Evolutionary conservation across 2,113 vertebrate genomes (phyloP).

Genomic region (Meles meles): DNA sequence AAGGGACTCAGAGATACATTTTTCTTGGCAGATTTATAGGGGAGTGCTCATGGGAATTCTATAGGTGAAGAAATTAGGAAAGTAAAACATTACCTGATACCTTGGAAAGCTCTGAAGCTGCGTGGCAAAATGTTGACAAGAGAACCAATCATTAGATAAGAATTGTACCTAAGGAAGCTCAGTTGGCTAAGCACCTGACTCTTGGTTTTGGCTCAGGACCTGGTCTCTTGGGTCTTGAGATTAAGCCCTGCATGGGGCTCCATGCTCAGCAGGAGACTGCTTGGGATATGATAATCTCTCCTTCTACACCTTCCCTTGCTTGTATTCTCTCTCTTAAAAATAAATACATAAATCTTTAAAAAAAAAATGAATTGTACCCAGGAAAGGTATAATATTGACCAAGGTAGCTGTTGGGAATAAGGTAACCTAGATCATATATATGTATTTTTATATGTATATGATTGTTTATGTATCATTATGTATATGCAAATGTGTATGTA

Average conservation of each 20-base stretch:
- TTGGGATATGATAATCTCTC: background rate
- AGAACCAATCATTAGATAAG: background rate
- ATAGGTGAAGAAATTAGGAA: background rate
- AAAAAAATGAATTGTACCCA: background rate
- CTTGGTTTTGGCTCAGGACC: background rate
- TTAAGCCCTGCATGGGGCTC: background rate
- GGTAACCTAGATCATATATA: background rate
- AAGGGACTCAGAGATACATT: background rate
- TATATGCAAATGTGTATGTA: background rate
- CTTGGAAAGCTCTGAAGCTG: background rate
- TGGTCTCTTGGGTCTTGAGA: background rate
- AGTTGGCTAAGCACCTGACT: background rate
- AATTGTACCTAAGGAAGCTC: background rate
- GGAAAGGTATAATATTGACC: background rate
- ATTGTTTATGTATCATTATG: background rate
- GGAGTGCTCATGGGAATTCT: background rate
- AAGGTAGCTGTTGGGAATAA: background rate
- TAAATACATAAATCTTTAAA: background rate
- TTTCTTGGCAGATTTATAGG: background rate
- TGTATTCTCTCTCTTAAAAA: background rate
- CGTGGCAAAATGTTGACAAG: background rate
- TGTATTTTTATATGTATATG: background rate
- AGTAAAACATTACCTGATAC: background rate
- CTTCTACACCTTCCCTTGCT: background rate
- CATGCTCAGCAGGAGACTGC: background rate